phyloP scores from a whole-genome alignment of 2,888 invertebrate genomes.

The Priocnemis perturbator region DNA sequence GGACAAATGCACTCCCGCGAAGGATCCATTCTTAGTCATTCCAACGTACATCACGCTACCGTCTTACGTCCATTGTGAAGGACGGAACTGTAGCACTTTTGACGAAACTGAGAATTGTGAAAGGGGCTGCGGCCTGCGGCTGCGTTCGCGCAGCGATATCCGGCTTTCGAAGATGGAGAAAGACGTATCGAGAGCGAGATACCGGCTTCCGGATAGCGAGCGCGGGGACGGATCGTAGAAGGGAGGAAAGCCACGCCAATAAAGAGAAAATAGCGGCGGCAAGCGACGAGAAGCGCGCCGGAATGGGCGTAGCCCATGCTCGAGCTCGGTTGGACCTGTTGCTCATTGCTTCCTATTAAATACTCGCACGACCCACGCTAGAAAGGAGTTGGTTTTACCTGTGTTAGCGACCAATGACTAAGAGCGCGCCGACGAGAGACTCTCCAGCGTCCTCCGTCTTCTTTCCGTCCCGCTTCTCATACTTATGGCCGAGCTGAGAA shows the following conservation, averaged over 20 bases:
- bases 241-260: conserved; percentile 52
- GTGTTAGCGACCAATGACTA: conserved; percentile 56
- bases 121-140: no score
- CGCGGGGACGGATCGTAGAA: conserved; percentile 37
- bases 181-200: no score
- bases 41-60: background rate
- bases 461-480: background rate
- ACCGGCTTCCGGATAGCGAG: no score
- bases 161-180: no score
- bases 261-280: conserved; percentile 51
- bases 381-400: conserved; percentile 56
- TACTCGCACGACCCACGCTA: conserved; percentile 57
- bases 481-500: background rate
- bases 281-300: conserved; percentile 43
- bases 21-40: no score
- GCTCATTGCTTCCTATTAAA: conserved; percentile 67
- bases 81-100: no score
- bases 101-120: no score
- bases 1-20: no score
- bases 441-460: background rate
- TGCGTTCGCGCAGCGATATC: no score
- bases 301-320: conserved; percentile 63
- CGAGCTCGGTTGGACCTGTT: conserved; percentile 60
- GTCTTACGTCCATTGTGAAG: no score
- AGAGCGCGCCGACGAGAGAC: conserved; percentile 26